These are phyloP conservation scores for Fissipunctia ypsillon DNA, from an alignment of 2,888 invertebrate species.

Conservation along the genomic window DNA sequence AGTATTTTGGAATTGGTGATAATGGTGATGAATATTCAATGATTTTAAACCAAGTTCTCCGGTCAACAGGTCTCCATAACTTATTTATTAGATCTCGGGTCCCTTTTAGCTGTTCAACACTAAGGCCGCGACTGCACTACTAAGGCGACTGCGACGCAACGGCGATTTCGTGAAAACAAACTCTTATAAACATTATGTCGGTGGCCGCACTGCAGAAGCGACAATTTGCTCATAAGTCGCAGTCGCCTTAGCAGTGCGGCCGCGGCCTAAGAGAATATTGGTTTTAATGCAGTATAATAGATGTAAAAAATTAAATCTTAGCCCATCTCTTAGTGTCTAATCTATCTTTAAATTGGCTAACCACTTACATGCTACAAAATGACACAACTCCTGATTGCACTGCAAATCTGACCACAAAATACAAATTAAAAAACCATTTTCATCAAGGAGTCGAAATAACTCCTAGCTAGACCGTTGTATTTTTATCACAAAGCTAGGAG, in stretches of 20 bases:
- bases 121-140: no score
- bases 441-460: slow-evolving; percentile 22
- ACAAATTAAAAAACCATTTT: slow-evolving; percentile 25
- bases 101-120: slow-evolving; percentile 18
- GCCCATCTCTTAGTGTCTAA: not conserved
- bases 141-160: no score
- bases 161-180: no score
- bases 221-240: no score
- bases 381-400: not conserved
- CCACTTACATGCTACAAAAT: slow-evolving; percentile 8
- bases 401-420: slow-evolving; percentile 18
- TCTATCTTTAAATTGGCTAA: not conserved
- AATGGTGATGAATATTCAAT: slow-evolving; percentile 50
- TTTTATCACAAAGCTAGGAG: slow-evolving; percentile 39
- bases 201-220: no score
- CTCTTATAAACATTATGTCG: no score
- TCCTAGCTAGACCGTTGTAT: slow-evolving; percentile 13
- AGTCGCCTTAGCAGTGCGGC: no score
- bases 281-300: no score
- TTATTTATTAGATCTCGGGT: slow-evolving; percentile 30
- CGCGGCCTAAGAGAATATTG: no score
- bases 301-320: no score
- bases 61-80: slow-evolving; percentile 31
- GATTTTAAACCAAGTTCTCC: slow-evolving; percentile 22
- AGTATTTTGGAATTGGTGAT: slow-evolving; percentile 33